Percentiles rank a stretch among this genome's conserved stretches.
Evolutionary conservation across 2,113 vertebrate species (phyloP).

Genomic region (Mystacornis crossleyi): DNA sequence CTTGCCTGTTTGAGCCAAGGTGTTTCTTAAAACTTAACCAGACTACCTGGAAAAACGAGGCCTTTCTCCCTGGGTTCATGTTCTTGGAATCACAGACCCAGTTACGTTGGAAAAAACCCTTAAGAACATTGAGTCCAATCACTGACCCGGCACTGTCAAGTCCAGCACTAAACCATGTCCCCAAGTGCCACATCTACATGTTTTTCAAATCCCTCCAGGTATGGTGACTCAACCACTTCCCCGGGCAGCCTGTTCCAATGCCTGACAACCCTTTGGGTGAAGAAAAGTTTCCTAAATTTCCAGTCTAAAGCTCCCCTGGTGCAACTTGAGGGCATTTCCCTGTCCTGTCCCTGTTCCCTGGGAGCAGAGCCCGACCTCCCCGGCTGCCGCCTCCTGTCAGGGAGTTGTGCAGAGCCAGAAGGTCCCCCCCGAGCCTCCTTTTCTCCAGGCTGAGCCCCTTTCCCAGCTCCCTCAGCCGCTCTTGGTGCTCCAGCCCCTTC

Average conservation of each 20-base stretch:
- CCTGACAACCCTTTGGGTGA: accelerated
- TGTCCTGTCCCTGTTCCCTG: neutral
- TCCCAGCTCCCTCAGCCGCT: accelerated
- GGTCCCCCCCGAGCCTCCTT: neutral
- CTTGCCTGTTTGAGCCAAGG: neutral
- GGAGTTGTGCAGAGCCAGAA: neutral
- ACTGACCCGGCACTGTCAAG: neutral
- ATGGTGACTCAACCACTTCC: neutral
- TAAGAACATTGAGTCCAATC: neutral
- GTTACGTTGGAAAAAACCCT: neutral
- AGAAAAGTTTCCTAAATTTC: neutral
- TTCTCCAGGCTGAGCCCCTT: neutral
- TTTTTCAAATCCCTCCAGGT: neutral
- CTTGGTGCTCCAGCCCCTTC: neutral
- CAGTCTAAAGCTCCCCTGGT: accelerated
- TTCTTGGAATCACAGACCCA: neutral
- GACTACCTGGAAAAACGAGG: neutral
- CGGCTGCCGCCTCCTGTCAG: neutral
- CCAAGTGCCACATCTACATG: accelerated
- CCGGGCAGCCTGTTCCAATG: neutral
- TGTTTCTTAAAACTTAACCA: neutral
- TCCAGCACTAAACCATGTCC: neutral
- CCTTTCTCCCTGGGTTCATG: neutral
- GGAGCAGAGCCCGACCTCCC: neutral
- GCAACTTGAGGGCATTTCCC: neutral